Conservation (phyloP, 2,113 vertebrate genomes). For the Pelecanoides urinatrix region DNA sequence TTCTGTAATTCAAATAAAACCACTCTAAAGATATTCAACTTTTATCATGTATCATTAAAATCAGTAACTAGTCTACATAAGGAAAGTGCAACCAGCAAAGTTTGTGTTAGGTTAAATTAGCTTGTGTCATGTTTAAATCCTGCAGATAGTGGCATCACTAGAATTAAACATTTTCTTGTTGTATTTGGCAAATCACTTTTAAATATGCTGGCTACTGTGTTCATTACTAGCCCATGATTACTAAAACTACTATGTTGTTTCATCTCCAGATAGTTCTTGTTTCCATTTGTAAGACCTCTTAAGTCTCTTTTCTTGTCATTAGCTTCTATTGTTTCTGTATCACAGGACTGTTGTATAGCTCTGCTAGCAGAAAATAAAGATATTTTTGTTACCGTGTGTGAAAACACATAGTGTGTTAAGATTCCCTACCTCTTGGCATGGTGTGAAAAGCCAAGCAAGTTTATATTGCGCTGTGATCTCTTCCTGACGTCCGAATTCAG, state of each 20-base stretch:
- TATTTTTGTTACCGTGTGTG: background rate
- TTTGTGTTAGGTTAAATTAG: background rate
- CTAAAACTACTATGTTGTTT: background rate
- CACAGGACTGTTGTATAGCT: background rate
- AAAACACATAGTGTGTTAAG: background rate
- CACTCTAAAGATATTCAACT: background rate
- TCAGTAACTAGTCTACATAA: background rate
- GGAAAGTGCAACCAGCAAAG: background rate
- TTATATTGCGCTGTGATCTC: background rate
- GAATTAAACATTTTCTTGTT: background rate
- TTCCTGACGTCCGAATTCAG: background rate
- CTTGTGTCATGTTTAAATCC: background rate
- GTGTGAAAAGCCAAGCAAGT: background rate
- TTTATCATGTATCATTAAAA: background rate
- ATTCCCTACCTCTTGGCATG: background rate
- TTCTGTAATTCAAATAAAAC: background rate
- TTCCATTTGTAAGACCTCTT: background rate
- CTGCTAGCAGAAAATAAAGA: background rate
- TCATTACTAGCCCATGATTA: background rate
- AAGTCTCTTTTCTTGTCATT: background rate
- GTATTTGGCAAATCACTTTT: background rate
- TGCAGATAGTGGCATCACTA: background rate
- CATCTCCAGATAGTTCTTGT: background rate
- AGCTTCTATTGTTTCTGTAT: background rate
- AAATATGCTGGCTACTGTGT: background rate